phyloP scores from a whole-genome alignment of 2,888 invertebrate genomes.

The Acleris literana region DNA sequence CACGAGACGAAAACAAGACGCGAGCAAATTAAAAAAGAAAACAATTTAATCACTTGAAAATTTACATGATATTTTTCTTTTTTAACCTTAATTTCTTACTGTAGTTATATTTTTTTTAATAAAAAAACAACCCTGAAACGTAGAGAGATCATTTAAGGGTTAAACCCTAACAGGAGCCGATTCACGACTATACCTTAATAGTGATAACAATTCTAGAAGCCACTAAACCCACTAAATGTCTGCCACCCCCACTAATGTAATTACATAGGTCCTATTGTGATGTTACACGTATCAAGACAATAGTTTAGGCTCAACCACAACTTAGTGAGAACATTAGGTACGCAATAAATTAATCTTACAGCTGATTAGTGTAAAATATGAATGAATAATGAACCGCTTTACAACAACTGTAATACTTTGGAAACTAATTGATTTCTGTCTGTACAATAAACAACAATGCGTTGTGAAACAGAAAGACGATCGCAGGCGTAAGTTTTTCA shows the following conservation, averaged over 20 bases:
- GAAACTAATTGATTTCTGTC: constrained; percentile 49
- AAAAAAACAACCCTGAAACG: too few relatives aligned
- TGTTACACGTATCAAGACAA: constrained; percentile 29
- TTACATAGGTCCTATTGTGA: constrained; percentile 10
- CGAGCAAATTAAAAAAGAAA: too few relatives aligned
- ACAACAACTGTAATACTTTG: constrained; percentile 43
- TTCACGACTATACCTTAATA: constrained; percentile 12
- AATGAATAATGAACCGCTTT: constrained; percentile 46
- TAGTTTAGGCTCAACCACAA: constrained; percentile 29
- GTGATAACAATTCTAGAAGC: constrained; percentile 6
- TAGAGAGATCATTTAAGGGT: too few relatives aligned
- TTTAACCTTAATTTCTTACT: too few relatives aligned
- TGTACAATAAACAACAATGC: constrained; percentile 8
- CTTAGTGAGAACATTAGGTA: constrained; percentile 39
- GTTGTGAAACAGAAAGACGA: constrained; percentile 14
- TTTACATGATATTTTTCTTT: too few relatives aligned
- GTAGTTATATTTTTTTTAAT: too few relatives aligned
- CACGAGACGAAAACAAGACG: too few relatives aligned
- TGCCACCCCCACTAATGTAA: background rate
- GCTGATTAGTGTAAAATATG: constrained; percentile 46
- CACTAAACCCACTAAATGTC: constrained; percentile 21
- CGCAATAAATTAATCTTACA: constrained; percentile 46
- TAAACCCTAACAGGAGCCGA: background rate
- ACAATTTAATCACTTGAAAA: too few relatives aligned
- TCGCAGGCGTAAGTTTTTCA: constrained; percentile 13